Evolutionary conservation across 2,888 invertebrate genomes (phyloP).

Genomic region (Parnassius apollo): DNA sequence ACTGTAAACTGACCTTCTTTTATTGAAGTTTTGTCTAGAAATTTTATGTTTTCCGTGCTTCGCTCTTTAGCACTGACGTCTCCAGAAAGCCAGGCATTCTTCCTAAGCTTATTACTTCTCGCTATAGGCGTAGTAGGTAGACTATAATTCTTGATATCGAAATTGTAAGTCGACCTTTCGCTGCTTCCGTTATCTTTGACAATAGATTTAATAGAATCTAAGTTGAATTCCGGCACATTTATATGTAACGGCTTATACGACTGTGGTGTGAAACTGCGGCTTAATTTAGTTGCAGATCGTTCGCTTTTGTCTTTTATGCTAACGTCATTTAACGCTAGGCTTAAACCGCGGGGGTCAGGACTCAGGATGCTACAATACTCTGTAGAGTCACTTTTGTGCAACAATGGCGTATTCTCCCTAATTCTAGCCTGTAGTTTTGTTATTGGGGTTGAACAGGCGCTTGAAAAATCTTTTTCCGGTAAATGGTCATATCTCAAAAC

Average conservation of each 20-base stretch:
- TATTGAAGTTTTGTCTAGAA: conserved; percentile 14
- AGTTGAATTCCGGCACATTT: conserved; percentile 68
- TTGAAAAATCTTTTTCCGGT: conserved; percentile 56
- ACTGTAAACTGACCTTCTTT: conserved; percentile 9
- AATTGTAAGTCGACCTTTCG: conserved; percentile 65
- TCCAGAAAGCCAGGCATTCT: conserved; percentile 79
- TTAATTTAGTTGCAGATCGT: conserved; percentile 55
- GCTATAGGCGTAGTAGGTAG: conserved; percentile 79
- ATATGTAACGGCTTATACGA: conserved; percentile 74
- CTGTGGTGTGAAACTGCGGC: conserved; percentile 71
- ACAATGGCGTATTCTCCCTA: conserved; percentile 62
- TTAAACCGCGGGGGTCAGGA: conserved; percentile 54
- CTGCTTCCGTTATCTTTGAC: conserved; percentile 50
- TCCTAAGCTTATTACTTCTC: conserved; percentile 76
- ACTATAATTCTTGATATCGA: conserved; percentile 72
- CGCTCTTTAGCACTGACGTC: conserved; percentile 48
- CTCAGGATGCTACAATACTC: conserved; percentile 75
- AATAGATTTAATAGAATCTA: conserved; percentile 62
- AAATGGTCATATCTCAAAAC: conserved; percentile 47
- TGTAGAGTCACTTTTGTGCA: conserved; percentile 73
- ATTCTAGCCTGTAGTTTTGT: conserved; percentile 57
- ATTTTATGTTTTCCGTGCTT: conserved; percentile 25
- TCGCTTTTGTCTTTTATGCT: conserved; percentile 52
- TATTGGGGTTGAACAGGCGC: conserved; percentile 70
- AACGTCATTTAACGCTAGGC: conserved; percentile 47